Evolutionary conservation across 2,888 invertebrate genomes (phyloP), one percentile per base, ranked within the genome.

Genomic region (Drosophila putrida): DNA sequence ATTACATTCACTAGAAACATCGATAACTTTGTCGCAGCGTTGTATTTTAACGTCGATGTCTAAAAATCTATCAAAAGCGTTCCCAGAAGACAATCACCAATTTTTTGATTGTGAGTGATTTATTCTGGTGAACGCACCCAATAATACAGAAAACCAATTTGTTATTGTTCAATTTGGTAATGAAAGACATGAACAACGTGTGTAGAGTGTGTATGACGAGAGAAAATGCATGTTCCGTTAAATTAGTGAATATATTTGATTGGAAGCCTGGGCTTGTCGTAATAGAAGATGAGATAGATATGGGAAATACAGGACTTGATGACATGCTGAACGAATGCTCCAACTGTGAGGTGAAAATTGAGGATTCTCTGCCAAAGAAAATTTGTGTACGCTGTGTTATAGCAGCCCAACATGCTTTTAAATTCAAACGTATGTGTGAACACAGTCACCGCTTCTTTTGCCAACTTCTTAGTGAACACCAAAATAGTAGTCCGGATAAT

Each of bases 371-470:
- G 11, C 62, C 53, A 25, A 47, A 61, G 15, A 61, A 61, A 15
- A 61, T 61, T 31, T 66, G 54, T 6, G 11, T 55, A 9, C 28
- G 39, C 11, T 62, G 63, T 15, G 44, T 57, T 11, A 35, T 50
- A 20, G 55, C 55, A 13, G 62, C 67, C 1, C 49, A 62, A 8
- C 36, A 63, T 6, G 67, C 67, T 6, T 63, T 63, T 35, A 50
- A 46, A n/a, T 67, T 67, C 4, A 67, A 47, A 25, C 63, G 63
- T 2, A 49, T 55, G 31, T 66, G 61, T 35, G 54, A 61, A 13
- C 47, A 66, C 11, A 66, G 31, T 43, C 41, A 61, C 27, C 53
- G 35, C 6, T 60, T 53, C 35, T 54, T 58, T 28, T 38, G 49
- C n/a, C 27, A 50, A n/a, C 27, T 49, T 13, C 31, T 64, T 3